Conservation (phyloP, 1,140 invertebrate genomes). For the Drosophila neocordata region DNA sequence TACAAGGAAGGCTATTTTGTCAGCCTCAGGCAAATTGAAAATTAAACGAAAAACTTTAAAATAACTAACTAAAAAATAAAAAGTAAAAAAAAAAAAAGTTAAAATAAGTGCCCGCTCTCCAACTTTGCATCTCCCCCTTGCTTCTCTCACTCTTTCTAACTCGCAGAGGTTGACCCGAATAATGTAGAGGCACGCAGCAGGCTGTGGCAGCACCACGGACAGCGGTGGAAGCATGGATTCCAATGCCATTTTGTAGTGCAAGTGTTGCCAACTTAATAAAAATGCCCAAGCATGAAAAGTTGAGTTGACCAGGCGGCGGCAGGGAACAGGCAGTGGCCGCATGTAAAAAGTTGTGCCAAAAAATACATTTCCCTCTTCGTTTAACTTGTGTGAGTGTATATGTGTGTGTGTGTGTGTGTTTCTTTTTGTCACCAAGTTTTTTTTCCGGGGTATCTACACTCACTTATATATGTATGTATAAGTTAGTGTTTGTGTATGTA, state of each 20-base stretch:
- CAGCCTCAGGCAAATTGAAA: slow-evolving; percentile 73
- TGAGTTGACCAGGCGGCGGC: slow-evolving; percentile 63
- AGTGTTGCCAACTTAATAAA: slow-evolving; percentile 79
- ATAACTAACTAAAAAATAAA: slow-evolving; percentile 66
- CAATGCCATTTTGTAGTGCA: slow-evolving; percentile 43
- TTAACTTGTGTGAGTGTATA: no score
- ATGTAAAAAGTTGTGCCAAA: slow-evolving; percentile 75
- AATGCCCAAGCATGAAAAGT: slow-evolving; percentile 75
- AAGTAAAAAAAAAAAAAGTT: slow-evolving; percentile 31
- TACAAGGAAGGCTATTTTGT: slow-evolving; percentile 56
- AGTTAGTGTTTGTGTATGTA: slow-evolving; percentile 7
- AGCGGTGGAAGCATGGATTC: slow-evolving; percentile 35
- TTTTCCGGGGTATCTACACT: slow-evolving; percentile 11
- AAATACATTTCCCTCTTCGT: slow-evolving; percentile 58
- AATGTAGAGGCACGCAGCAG: slow-evolving; percentile 34
- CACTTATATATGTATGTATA: slow-evolving; percentile 21
- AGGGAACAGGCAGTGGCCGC: slow-evolving; percentile 53
- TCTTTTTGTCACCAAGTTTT: slow-evolving; percentile 60
- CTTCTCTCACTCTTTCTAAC: background rate
- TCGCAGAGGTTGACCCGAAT: slow-evolving; percentile 39
- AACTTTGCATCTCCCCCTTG: slow-evolving; percentile 10
- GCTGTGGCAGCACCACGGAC: slow-evolving; percentile 17
- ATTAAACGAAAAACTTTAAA: slow-evolving; percentile 81
- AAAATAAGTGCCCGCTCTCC: slow-evolving; percentile 28
- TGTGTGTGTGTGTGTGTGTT: no score